These are phyloP conservation scores for Cinclus cinclus DNA, from an alignment of 2,113 vertebrate genomes.

Conservation along the genomic window DNA sequence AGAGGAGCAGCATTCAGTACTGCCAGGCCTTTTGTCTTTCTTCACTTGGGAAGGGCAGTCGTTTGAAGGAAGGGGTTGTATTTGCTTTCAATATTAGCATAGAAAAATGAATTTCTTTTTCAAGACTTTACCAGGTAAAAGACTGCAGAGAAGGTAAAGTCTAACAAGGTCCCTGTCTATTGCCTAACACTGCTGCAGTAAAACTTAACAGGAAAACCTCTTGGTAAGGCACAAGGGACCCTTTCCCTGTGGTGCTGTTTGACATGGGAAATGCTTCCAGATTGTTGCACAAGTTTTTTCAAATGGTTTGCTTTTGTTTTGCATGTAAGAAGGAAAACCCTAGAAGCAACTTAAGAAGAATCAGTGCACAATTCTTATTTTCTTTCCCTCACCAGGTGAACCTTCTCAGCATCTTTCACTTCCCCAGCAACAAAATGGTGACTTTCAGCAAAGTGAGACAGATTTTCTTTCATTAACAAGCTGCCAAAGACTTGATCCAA, in stretches of 20 bases:
- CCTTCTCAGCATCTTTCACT: not conserved
- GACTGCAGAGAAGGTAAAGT: not conserved
- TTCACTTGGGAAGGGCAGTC: not conserved
- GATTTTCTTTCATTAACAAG: not conserved
- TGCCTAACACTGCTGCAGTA: not conserved
- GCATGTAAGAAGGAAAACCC: not conserved
- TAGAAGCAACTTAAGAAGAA: not conserved
- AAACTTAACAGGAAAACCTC: not conserved
- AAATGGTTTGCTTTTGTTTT: not conserved
- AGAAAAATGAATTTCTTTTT: not conserved
- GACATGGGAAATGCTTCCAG: not conserved
- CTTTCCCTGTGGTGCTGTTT: not conserved
- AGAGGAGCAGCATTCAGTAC: not conserved
- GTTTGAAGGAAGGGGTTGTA: not conserved
- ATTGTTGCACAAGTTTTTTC: not conserved
- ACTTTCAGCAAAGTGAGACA: not conserved
- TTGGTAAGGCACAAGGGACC: not conserved
- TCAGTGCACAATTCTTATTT: not conserved
- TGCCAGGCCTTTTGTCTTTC: not conserved
- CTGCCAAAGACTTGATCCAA: not conserved
- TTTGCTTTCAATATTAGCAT: not conserved
- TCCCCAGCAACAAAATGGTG: not conserved
- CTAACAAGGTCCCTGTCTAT: not conserved
- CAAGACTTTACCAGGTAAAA: not conserved
- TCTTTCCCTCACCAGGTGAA: not conserved